Percentiles rank a stretch among this genome's conserved stretches.
These are phyloP conservation scores for Pseudolaguvia tuberculata DNA, from an alignment of 2,113 vertebrate species.

Conservation along the genomic window DNA sequence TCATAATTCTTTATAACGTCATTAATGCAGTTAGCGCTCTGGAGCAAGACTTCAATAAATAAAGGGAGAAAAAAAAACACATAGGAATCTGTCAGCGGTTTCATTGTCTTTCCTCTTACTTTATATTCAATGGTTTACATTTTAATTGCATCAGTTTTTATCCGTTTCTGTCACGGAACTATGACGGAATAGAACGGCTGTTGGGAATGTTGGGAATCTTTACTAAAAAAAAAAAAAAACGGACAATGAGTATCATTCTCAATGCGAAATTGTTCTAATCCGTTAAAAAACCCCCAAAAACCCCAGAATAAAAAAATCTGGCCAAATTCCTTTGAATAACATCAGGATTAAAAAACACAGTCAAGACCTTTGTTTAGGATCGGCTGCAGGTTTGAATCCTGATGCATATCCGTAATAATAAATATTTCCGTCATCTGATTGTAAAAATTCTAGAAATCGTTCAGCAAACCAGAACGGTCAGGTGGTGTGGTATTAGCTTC, in stretches of 20 bases:
- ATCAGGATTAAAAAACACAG: background rate
- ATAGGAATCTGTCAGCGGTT: conserved; percentile 65
- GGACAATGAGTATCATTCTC: background rate
- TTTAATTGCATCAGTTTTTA: conserved; percentile 76
- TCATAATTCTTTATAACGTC: conserved; percentile 99
- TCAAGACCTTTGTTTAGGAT: background rate
- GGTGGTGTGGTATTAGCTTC: background rate
- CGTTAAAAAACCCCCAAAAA: too few species aligned
- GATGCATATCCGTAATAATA: background rate
- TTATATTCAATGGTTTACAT: conserved; percentile 65
- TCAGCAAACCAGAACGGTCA: background rate
- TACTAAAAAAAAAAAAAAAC: too few species aligned
- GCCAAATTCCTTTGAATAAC: too few species aligned
- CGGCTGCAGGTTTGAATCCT: background rate
- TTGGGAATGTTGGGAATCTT: too few species aligned
- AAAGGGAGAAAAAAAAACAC: too few species aligned
- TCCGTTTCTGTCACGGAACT: conserved; percentile 64
- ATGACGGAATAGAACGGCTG: conserved; percentile 62
- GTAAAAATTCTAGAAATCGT: background rate
- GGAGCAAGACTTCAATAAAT: conserved; percentile 82
- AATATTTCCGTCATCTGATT: background rate
- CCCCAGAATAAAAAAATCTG: too few species aligned
- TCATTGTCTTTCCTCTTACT: conserved; percentile 65
- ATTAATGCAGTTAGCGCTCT: conserved; percentile 94
- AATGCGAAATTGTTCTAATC: too few species aligned